phyloP scores from a whole-genome alignment of 2,797 vertebrate genomes.

The Chiropotes sagulatus region DNA sequence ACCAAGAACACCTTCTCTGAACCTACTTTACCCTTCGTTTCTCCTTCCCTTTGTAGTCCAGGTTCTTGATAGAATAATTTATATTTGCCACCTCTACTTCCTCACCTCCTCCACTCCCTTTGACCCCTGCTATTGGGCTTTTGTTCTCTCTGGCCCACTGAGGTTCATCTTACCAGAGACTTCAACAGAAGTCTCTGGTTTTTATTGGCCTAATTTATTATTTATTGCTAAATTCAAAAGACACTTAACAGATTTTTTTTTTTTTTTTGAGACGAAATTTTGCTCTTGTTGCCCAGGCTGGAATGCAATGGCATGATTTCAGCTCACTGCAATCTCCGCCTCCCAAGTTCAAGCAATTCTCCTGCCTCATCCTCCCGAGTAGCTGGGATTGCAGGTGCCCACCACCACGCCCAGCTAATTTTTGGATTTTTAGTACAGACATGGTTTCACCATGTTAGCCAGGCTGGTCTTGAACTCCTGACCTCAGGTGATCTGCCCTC shows the following conservation, averaged over 20 bases:
- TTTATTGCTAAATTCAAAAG: slow-evolving; percentile 19
- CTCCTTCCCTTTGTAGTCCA: not conserved
- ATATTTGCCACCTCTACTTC: not conserved
- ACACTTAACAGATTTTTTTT: not conserved
- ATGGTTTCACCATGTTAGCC: not conserved
- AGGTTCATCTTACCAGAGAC: not conserved
- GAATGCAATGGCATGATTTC: not conserved
- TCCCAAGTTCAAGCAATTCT: not conserved
- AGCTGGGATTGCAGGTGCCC: not conserved
- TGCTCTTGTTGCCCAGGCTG: not conserved
- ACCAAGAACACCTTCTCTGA: not conserved
- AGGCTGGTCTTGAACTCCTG: not conserved
- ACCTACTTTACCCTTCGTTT: not conserved
- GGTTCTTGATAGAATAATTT: not conserved
- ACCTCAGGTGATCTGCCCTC: not conserved
- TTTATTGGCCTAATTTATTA: not conserved
- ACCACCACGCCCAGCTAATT: not conserved
- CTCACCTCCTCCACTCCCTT: not conserved
- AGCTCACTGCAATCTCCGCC: not conserved
- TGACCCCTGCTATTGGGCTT: not conserved
- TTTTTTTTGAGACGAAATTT: not conserved
- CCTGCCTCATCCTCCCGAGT: not conserved
- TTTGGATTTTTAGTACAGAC: not conserved
- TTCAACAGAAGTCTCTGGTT: not conserved
- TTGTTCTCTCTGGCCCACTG: not conserved